Percentiles rank a stretch among this genome's conserved stretches.
Conservation (phyloP, 1,140 invertebrate genomes). For the Musca domestica region DNA sequence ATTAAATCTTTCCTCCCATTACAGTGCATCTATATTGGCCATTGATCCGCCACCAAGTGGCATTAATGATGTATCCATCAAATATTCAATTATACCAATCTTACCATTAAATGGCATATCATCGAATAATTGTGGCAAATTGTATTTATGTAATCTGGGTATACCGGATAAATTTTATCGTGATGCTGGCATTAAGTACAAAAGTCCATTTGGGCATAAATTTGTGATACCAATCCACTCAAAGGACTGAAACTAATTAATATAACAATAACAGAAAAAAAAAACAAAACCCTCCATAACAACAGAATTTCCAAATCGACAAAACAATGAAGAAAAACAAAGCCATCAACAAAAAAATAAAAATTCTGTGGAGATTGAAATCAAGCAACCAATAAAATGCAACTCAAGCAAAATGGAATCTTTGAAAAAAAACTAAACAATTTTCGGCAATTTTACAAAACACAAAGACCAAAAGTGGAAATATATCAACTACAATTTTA, state of each 20-base stretch:
- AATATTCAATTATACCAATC: slow-evolving; percentile 72
- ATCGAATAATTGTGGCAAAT: slow-evolving; percentile 66
- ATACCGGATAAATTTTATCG: slow-evolving; percentile 75
- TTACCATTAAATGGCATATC: slow-evolving; percentile 68
- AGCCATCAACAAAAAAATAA: too few species aligned
- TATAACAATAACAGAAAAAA: slow-evolving; percentile 35
- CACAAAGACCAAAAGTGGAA: too few species aligned
- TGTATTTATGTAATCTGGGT: slow-evolving; percentile 84
- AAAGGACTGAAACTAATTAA: slow-evolving; percentile 48
- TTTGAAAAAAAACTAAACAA: too few species aligned
- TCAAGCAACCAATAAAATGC: too few species aligned
- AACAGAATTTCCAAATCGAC: slow-evolving; percentile 9
- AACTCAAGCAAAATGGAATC: too few species aligned
- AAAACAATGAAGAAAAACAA: neutral
- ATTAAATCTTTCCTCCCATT: neutral
- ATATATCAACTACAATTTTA: too few species aligned
- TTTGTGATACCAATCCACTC: slow-evolving; percentile 82
- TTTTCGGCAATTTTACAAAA: too few species aligned
- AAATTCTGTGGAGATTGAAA: too few species aligned
- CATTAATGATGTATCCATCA: slow-evolving; percentile 66
- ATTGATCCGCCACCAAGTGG: slow-evolving; percentile 75
- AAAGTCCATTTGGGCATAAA: slow-evolving; percentile 84
- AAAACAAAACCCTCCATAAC: slow-evolving; percentile 26
- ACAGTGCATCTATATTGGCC: slow-evolving; percentile 72
- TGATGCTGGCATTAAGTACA: slow-evolving; percentile 76